Percentiles rank a stretch among this genome's conserved stretches.
Evolutionary conservation across 2,888 invertebrate species (phyloP).

Genomic region (Prenolepis imparis): DNA sequence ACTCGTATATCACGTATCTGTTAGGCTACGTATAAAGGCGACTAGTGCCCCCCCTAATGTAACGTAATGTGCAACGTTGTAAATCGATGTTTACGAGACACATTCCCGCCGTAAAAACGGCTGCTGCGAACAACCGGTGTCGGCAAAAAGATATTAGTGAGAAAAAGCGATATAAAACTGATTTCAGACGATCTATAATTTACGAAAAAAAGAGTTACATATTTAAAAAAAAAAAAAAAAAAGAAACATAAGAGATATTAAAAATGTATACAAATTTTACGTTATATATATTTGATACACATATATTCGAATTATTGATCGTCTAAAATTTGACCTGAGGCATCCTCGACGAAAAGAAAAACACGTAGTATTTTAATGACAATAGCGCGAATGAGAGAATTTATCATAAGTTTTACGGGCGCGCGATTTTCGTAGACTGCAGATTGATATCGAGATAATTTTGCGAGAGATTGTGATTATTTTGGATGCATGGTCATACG

Average conservation of each 20-base stretch:
- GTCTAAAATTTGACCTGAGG: conserved; percentile 19
- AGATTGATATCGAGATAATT: conserved; percentile 3
- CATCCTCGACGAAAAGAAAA: conserved; percentile 9
- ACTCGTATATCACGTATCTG: conserved; percentile 49
- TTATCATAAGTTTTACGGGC: conserved; percentile 21
- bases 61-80: conserved; percentile 50
- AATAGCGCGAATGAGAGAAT: conserved; percentile 36
- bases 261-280: conserved; percentile 31
- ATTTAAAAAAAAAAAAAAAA: neutral
- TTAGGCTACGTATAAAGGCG: conserved; percentile 41
- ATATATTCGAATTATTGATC: conserved; percentile 1
- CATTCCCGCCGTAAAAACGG: neutral
- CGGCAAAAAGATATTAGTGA: conserved; percentile 17
- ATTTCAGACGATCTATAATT: conserved; percentile 34
- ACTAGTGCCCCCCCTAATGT: conserved; percentile 39
- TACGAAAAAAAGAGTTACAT: neutral
- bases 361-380: conserved; percentile 53
- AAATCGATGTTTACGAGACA: conserved; percentile 45
- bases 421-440: conserved; percentile 7
- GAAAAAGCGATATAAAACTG: conserved; percentile 1
- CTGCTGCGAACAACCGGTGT: conserved; percentile 4
- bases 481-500: conserved; percentile 4
- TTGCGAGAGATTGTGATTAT: conserved; percentile 18
- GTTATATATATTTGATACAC: conserved; percentile 11
- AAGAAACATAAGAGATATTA: neutral